Conservation (phyloP, 2,797 vertebrate species). For the Channallabes apus region DNA sequence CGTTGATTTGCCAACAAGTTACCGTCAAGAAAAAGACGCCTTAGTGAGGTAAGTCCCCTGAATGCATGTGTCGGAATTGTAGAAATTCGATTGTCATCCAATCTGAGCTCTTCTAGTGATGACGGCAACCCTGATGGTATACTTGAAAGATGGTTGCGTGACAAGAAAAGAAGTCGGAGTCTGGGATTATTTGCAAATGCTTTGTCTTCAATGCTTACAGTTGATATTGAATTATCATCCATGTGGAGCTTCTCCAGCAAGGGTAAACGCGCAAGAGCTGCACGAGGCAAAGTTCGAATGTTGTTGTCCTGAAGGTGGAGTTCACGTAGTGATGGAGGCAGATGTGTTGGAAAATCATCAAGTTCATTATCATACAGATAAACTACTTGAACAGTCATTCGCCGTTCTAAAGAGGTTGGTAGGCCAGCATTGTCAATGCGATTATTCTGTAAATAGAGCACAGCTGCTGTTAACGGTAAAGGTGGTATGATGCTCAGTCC, state of each 20-base stretch:
- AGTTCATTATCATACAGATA: conserved; percentile 93
- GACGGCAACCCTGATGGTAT: conserved; percentile 88
- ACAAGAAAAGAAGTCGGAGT: conserved; percentile 86
- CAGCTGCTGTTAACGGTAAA: conserved; percentile 85
- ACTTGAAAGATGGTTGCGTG: conserved; percentile 93
- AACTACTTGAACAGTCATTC: conserved; percentile 82
- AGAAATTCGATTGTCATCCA: conserved; percentile 94
- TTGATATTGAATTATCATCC: conserved; percentile 95
- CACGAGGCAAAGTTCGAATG: conserved; percentile 84
- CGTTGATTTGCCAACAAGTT: conserved; percentile 94
- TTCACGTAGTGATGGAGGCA: conserved; percentile 87
- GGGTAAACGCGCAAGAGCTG: conserved; percentile 84
- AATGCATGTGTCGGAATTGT: conserved; percentile 92
- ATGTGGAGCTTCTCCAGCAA: conserved; percentile 91
- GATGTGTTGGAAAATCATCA: conserved; percentile 87
- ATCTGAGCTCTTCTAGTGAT: conserved; percentile 87
- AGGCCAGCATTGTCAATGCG: conserved; percentile 87
- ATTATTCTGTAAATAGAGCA: conserved; percentile 98
- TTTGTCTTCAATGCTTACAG: conserved; percentile 92
- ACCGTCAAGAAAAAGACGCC: conserved; percentile 90
- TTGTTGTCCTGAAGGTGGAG: conserved; percentile 97
- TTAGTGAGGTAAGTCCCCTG: conserved; percentile 83
- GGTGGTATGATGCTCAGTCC: conserved; percentile 86
- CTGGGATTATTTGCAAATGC: conserved; percentile 88
- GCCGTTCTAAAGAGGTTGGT: conserved; percentile 78